These are phyloP conservation scores for Enoplosus armatus DNA, from an alignment of 2,797 vertebrate genomes.

Conservation along the genomic window DNA sequence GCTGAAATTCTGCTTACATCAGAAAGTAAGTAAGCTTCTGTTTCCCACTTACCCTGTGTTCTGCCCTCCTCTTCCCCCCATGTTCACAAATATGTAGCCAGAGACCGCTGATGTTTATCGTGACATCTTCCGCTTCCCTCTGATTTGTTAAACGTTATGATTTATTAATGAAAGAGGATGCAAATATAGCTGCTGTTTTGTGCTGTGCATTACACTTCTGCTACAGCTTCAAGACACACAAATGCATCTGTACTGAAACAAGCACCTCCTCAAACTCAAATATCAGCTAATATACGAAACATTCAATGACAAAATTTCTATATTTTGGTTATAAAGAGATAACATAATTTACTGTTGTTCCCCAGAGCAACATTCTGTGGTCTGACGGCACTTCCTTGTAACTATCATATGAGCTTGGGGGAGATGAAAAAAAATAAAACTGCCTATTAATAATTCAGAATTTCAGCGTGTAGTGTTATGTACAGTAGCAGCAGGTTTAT, in stretches of 20 bases:
- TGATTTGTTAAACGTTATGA: conserved; percentile 83
- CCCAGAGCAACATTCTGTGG: conserved; percentile 53
- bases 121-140: conserved; percentile 74
- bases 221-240: conserved; percentile 41
- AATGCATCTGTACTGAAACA: conserved; percentile 17
- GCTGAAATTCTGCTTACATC: conserved; percentile 42
- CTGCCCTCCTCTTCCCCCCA: not conserved
- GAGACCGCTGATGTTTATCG: conserved; percentile 74
- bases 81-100: conserved; percentile 64
- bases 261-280: conserved; percentile 25
- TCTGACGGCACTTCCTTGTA: conserved; percentile 60
- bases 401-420: conserved; percentile 65
- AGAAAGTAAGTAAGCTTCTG: conserved; percentile 38
- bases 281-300: conserved; percentile 56
- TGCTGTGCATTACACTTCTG: conserved; percentile 44
- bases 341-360: conserved; percentile 60
- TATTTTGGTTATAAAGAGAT: conserved; percentile 44
- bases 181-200: conserved; percentile 76
- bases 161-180: conserved; percentile 83
- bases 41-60: conserved; percentile 27
- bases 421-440: conserved; percentile 70
- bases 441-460: conserved; percentile 79
- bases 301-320: conserved; percentile 28
- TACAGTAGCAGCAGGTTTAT: conserved; percentile 75
- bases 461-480: conserved; percentile 73